Evolutionary conservation across 2,797 vertebrate species (phyloP).

Genomic region (Sebastes itinus): DNA sequence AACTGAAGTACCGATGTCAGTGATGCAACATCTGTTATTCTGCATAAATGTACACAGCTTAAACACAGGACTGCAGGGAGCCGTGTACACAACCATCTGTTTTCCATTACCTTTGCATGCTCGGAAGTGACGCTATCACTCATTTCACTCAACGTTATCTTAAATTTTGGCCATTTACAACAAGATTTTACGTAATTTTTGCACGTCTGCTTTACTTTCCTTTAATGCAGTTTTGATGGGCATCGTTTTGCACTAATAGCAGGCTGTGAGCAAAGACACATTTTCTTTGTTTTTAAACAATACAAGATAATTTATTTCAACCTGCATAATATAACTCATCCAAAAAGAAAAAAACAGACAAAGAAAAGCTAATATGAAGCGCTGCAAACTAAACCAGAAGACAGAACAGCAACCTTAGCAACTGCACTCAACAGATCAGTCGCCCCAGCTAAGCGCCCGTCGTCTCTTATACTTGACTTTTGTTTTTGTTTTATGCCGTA

Average conservation of each 20-base stretch:
- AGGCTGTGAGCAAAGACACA: neutral
- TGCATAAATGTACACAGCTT: slow-evolving; percentile 31
- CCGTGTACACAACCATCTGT: slow-evolving; percentile 16
- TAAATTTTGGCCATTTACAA: neutral
- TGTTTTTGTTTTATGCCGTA: slow-evolving; percentile 56
- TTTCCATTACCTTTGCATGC: slow-evolving; percentile 10
- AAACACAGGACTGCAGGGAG: slow-evolving; percentile 29
- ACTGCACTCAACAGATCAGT: slow-evolving; percentile 78
- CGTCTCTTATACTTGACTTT: slow-evolving; percentile 15
- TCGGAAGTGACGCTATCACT: neutral
- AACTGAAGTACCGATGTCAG: slow-evolving; percentile 43
- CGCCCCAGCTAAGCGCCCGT: slow-evolving; percentile 53
- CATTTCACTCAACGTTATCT: neutral
- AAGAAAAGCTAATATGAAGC: neutral
- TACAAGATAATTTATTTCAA: neutral
- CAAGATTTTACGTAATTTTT: neutral
- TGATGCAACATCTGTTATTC: slow-evolving; percentile 69
- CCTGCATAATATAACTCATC: neutral
- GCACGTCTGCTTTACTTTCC: neutral
- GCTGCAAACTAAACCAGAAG: neutral
- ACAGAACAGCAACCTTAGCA: slow-evolving; percentile 50
- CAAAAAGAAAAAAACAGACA: neutral
- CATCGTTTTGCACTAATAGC: neutral
- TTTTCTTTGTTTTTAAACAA: neutral
- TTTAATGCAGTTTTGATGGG: neutral